These are phyloP conservation scores for Aporophyla lueneburgensis DNA, from an alignment of 2,888 invertebrate species.

Conservation along the genomic window DNA sequence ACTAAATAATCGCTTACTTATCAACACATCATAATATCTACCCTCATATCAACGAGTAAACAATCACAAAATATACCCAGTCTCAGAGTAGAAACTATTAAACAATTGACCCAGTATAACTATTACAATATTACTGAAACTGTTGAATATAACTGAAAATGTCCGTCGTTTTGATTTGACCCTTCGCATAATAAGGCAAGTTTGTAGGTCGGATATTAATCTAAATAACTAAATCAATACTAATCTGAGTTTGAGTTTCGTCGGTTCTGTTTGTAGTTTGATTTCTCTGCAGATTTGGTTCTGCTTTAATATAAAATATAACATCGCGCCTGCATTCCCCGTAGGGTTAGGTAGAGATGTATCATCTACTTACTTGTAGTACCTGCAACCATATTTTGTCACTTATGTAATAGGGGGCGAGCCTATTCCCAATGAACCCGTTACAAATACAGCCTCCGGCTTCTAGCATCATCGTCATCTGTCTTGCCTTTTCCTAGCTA, in stretches of 20 bases:
- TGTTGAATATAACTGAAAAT: slow-evolving; percentile 25
- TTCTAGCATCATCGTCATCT: too few species aligned
- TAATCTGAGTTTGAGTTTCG: slow-evolving; percentile 33
- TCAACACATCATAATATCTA: background rate
- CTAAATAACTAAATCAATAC: slow-evolving; percentile 37
- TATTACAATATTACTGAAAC: slow-evolving; percentile 30
- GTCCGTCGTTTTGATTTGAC: slow-evolving; percentile 36
- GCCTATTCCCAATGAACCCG: background rate
- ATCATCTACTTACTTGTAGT: too few species aligned
- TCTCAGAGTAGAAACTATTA: background rate
- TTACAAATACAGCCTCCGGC: too few species aligned
- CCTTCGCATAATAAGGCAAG: slow-evolving; percentile 32
- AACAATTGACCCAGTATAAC: slow-evolving; percentile 27
- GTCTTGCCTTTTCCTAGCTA: too few species aligned
- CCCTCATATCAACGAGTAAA: background rate
- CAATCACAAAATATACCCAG: background rate
- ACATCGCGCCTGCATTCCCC: too few species aligned
- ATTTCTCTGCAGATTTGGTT: slow-evolving; percentile 17
- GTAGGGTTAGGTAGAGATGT: background rate
- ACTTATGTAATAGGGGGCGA: background rate
- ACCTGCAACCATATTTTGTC: too few species aligned
- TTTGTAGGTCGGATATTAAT: slow-evolving; percentile 34
- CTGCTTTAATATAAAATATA: background rate
- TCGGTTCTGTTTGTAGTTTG: slow-evolving; percentile 10
- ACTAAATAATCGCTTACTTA: background rate